phyloP scores from a whole-genome alignment of 2,888 invertebrate species.

The Mythimna vitellina region DNA sequence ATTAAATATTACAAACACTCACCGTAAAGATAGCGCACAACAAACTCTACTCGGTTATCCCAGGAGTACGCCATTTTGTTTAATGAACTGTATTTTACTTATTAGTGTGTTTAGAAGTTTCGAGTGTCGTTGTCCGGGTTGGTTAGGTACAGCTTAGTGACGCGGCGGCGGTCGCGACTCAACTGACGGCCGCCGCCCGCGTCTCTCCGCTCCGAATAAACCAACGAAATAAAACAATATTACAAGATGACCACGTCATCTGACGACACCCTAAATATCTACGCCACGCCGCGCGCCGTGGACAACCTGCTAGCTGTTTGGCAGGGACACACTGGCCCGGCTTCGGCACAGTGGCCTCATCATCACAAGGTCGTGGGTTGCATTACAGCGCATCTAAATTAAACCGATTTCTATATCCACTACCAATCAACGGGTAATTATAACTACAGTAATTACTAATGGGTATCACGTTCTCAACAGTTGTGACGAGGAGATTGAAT shows the following conservation, averaged over 20 bases:
- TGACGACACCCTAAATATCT: slow-evolving; percentile 64
- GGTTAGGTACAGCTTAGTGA: slow-evolving; percentile 43
- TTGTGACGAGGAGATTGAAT: neutral
- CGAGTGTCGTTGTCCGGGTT: slow-evolving; percentile 30
- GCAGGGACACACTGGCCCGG: slow-evolving; percentile 51
- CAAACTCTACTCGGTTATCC: slow-evolving; percentile 96
- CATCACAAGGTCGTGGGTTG: slow-evolving; percentile 55
- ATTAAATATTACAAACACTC: slow-evolving; percentile 78
- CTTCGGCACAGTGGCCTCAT: slow-evolving; percentile 41
- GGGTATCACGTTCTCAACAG: slow-evolving; percentile 22
- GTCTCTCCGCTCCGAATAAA: slow-evolving; percentile 71
- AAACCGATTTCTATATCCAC: slow-evolving; percentile 44
- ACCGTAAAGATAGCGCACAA: slow-evolving; percentile 96
- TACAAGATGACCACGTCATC: slow-evolving; percentile 64
- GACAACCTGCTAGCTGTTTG: slow-evolving; percentile 49
- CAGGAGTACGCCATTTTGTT: slow-evolving; percentile 94
- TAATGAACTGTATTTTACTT: slow-evolving; percentile 29
- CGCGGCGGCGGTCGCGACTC: slow-evolving; percentile 76
- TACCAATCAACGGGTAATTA: slow-evolving; percentile 46
- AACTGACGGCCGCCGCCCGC: slow-evolving; percentile 79
- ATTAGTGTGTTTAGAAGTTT: slow-evolving; percentile 40
- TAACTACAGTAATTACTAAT: slow-evolving; percentile 49
- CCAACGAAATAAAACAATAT: slow-evolving; percentile 69
- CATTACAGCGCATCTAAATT: slow-evolving; percentile 62
- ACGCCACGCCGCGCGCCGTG: slow-evolving; percentile 45